These are phyloP conservation scores for Urocolius indicus DNA, from an alignment of 2,113 vertebrate genomes.

Conservation along the genomic window DNA sequence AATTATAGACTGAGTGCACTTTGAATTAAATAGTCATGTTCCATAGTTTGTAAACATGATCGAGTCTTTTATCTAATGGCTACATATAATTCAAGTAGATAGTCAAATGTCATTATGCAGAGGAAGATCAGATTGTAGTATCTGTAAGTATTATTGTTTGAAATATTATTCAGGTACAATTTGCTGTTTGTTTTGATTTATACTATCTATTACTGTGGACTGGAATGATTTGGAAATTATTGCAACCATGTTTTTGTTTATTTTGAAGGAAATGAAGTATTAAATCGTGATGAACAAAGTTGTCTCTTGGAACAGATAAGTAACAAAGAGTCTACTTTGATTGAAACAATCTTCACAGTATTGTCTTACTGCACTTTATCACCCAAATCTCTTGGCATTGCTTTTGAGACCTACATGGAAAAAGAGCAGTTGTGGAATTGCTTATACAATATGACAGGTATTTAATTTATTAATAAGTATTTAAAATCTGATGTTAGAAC, in stretches of 20 bases:
- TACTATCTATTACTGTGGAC: neutral
- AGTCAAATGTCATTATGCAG: neutral
- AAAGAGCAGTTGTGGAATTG: conserved; percentile 85
- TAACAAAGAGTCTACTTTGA: conserved; percentile 63
- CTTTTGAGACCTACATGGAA: conserved; percentile 89
- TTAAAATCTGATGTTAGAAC: neutral
- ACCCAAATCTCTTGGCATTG: conserved; percentile 84
- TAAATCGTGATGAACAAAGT: conserved; percentile 21
- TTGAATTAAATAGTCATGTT: neutral
- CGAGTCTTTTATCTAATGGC: neutral
- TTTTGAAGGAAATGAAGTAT: conserved; percentile 59
- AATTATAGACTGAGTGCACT: neutral
- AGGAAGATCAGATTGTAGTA: neutral
- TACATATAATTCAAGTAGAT: neutral
- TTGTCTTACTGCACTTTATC: conserved; percentile 82
- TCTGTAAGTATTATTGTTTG: neutral
- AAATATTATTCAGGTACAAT: conserved; percentile 15
- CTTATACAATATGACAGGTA: conserved; percentile 89
- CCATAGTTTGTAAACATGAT: neutral
- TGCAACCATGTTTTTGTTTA: conserved; percentile 19
- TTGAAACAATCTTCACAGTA: conserved; percentile 84
- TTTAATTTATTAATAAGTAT: conserved; percentile 28
- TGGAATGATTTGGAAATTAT: neutral
- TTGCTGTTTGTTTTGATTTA: neutral
- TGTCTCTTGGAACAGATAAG: conserved; percentile 19